These are phyloP conservation scores for Ciconia maguari DNA, from an alignment of 2,113 vertebrate genomes.

Conservation along the genomic window DNA sequence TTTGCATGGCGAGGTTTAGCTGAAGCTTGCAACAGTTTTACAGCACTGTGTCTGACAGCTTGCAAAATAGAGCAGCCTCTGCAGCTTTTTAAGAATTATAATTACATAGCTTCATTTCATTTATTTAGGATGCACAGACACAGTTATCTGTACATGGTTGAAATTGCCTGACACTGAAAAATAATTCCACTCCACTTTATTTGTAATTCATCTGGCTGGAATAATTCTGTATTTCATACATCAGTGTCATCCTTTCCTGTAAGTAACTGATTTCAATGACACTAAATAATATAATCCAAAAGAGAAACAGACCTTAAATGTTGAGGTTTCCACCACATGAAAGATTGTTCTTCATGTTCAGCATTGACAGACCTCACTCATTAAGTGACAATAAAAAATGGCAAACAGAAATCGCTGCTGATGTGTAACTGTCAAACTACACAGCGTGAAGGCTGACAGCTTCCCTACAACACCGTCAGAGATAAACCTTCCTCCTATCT, in stretches of 20 bases:
- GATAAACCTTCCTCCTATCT: background rate
- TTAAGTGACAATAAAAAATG: background rate
- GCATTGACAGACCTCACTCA: background rate
- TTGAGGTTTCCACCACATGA: background rate
- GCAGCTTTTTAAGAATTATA: background rate
- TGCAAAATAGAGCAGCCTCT: slow-evolving; percentile 7
- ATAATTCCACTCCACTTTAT: background rate
- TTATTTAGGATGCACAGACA: background rate
- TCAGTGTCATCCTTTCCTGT: background rate
- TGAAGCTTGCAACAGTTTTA: background rate
- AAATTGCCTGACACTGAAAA: background rate
- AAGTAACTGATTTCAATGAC: background rate
- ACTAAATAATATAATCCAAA: background rate
- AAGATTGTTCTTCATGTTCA: background rate
- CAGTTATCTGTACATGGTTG: background rate
- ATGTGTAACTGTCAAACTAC: background rate
- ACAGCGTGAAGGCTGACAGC: background rate
- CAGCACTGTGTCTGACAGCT: background rate
- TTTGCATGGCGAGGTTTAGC: background rate
- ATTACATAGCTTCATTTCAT: slow-evolving; percentile 4
- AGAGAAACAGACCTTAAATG: background rate
- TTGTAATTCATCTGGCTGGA: background rate
- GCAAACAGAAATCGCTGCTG: background rate
- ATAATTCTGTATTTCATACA: background rate
- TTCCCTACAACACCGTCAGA: background rate